phyloP scores from a whole-genome alignment of 1,140 invertebrate genomes.

The Eurosta solidaginis region DNA sequence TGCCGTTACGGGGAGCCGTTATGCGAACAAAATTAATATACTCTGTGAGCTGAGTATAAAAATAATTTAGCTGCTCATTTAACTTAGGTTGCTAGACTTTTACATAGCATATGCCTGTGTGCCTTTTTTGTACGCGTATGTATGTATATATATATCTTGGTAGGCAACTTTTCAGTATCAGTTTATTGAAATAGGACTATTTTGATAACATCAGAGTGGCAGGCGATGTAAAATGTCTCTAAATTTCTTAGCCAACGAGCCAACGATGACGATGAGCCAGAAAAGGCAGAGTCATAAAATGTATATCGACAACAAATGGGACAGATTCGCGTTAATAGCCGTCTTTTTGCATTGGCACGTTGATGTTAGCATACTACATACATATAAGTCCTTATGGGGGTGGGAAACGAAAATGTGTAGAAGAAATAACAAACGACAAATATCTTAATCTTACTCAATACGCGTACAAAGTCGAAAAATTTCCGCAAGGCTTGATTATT shows the following conservation, averaged over 20 bases:
- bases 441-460: too few relatives aligned
- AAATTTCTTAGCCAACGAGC: background rate
- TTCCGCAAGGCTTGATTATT: too few relatives aligned
- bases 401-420: background rate
- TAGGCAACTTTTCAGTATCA: background rate
- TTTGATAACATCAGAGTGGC: conserved; percentile 18
- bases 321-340: background rate
- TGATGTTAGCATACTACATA: background rate
- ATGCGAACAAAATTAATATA: too few relatives aligned
- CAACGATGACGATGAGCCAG: too few relatives aligned
- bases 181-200: conserved; percentile 30
- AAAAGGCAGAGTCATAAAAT: background rate
- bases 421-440: too few relatives aligned
- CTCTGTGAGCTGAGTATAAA: too few relatives aligned
- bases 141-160: too few relatives aligned
- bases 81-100: background rate
- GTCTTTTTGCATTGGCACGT: background rate
- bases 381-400: too few relatives aligned
- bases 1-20: too few relatives aligned
- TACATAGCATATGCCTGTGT: background rate
- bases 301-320: background rate
- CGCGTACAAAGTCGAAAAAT: too few relatives aligned
- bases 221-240: background rate
- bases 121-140: background rate
- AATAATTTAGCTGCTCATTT: background rate